Evolutionary conservation across 1,140 invertebrate species (phyloP).

Genomic region (Adelges cooleyi): DNA sequence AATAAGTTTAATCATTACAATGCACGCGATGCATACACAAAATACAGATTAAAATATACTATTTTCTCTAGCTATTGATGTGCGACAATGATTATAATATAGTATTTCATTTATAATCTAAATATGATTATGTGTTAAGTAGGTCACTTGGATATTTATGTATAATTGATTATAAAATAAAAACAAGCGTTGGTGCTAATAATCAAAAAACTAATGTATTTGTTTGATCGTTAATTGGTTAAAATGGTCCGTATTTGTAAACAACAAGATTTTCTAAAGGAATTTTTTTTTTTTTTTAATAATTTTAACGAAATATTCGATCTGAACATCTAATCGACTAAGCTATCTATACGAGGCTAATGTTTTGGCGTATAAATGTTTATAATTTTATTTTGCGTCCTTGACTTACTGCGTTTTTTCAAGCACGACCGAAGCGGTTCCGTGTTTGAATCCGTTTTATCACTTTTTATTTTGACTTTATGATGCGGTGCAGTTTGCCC

Average conservation of each 20-base stretch:
- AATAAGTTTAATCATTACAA: not conserved
- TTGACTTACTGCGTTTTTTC: constrained; percentile 28
- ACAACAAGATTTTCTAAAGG: too few species aligned
- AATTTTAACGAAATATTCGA: not conserved
- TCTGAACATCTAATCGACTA: constrained; percentile 14
- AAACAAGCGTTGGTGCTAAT: constrained; percentile 9
- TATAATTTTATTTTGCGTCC: constrained; percentile 20
- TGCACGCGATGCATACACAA: not conserved
- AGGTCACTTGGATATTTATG: too few species aligned
- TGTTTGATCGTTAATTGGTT: too few species aligned
- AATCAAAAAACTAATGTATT: constrained; percentile 15
- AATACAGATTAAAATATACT: too few species aligned
- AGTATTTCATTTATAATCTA: not conserved
- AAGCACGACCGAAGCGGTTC: constrained; percentile 28
- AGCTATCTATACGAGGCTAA: constrained; percentile 10
- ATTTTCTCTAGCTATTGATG: constrained; percentile 13
- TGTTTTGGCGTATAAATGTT: not conserved
- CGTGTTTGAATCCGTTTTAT: constrained; percentile 27
- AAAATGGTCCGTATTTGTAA: too few species aligned
- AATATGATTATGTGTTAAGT: not conserved
- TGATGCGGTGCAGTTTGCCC: constrained; percentile 22
- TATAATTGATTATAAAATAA: not conserved
- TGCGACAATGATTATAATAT: constrained; percentile 8
- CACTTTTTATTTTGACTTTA: constrained; percentile 29
- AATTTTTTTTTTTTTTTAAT: not conserved